These are phyloP conservation scores for Atractosteus spatula DNA, from an alignment of 2,113 vertebrate species.

Conservation along the genomic window DNA sequence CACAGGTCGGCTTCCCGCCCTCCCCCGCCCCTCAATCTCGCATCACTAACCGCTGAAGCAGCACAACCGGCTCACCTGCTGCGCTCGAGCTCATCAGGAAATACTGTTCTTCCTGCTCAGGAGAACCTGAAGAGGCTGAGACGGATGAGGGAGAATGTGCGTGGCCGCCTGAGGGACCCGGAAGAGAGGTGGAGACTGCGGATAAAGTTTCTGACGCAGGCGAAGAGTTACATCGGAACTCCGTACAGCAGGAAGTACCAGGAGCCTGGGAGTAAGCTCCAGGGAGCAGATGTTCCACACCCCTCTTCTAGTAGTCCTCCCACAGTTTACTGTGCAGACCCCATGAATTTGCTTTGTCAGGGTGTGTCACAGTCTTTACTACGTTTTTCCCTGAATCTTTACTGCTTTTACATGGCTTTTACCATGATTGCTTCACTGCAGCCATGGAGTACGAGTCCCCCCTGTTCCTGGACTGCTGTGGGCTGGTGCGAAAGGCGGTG, in stretches of 20 bases:
- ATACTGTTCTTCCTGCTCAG: neutral
- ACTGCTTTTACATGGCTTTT: too few relatives aligned
- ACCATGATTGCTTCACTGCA: neutral
- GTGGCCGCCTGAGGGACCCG: neutral
- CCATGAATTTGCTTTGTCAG: too few relatives aligned
- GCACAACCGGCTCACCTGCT: too few relatives aligned
- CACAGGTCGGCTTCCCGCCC: too few relatives aligned
- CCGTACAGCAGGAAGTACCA: conserved; percentile 8
- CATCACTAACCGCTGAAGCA: too few relatives aligned
- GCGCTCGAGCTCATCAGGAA: too few relatives aligned
- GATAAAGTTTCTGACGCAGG: conserved; percentile 3
- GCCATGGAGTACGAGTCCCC: conserved; percentile 22
- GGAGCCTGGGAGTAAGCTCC: conserved; percentile 18
- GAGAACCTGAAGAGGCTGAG: neutral
- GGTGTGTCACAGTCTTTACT: too few relatives aligned
- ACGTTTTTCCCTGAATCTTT: too few relatives aligned
- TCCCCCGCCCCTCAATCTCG: too few relatives aligned
- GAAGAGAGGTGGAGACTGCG: neutral
- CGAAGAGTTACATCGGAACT: neutral
- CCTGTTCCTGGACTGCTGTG: conserved; percentile 34
- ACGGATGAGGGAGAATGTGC: neutral
- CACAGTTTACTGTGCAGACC: too few relatives aligned
- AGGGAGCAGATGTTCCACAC: neutral
- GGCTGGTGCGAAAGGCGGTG: conserved; percentile 22
- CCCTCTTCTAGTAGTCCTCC: too few relatives aligned